Evolutionary conservation across 2,888 invertebrate genomes (phyloP), one percentile per base, ranked within the genome.

Genomic region (Saturnia japonica): DNA sequence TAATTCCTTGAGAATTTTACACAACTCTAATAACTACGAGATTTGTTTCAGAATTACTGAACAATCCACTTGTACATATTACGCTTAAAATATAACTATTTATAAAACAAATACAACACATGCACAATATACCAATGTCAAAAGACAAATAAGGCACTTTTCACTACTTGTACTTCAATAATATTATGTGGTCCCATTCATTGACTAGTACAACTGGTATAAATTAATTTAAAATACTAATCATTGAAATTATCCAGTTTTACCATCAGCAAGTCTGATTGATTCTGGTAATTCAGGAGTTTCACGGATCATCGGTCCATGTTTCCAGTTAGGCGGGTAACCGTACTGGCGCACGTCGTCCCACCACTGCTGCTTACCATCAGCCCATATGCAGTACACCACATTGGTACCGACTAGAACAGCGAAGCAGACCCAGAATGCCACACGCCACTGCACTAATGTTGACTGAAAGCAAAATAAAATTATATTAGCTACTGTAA

Each of bases 291-390:
- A 83, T 72, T 84, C 85, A 0, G 82, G 78, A 6, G 79, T 82
- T 1, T 88, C 87, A 25, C 75, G 80, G 68, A 83, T 77, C 6
- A 94, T 74, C 0, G 90, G 73, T 0, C 93, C 93, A 51, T 93
- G 89, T 68, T 88, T 91, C 91, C 92, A 93, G 28, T 82, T 87
- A 0, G 83, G 80, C 0, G 93, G 94, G 72, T 93, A 93, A 1
- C 93, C 94, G 71, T 87, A 90, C 71, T 92, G 89, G 11, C 94
- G 84, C 1, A 95, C 94, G 75, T 95, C 95, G 80, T 97, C 96
- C 97, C 97, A 97, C 83, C 95, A 94, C 78, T 97, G 96, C 62
- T 96, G 95, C 72, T 96, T 95, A 0, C 96, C 96, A 71, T 96
- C 96, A 0, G 96, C 96, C 87, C 95, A 96, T 57, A 96, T 80